A percentile compares a stretch with the other conserved stretches of the same genome.
phyloP scores from a whole-genome alignment of 23 tunicate genomes.

The Ciona savignyi region DNA sequence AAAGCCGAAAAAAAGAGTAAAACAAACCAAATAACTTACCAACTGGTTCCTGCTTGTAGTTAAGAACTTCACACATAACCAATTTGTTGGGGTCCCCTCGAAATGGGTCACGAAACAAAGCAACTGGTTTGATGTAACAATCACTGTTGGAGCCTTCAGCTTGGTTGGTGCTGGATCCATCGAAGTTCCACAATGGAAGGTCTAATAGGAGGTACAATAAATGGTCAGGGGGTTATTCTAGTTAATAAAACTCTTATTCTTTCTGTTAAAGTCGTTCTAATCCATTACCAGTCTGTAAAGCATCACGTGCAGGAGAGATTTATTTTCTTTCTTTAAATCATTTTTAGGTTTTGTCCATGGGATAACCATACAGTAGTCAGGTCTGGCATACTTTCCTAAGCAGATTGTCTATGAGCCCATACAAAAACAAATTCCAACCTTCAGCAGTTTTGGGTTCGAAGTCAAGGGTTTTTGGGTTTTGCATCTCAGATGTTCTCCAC shows the following conservation, averaged over 20 bases:
- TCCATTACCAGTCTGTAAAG: no score
- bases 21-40: conserved; percentile 31
- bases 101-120: conserved; percentile 95
- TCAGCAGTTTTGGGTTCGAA: conserved; percentile 59
- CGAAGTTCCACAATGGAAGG: conserved; percentile 94
- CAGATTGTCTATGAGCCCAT: no score
- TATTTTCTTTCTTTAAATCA: no score
- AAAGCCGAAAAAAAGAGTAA: neutral
- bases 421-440: conserved; percentile 23
- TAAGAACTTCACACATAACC: conserved; percentile 95
- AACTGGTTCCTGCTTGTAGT: conserved; percentile 89
- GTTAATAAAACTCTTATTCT: no score
- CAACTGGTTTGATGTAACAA: conserved; percentile 94
- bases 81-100: conserved; percentile 95
- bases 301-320: no score
- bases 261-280: no score
- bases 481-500: conserved; percentile 84
- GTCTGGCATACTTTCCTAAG: no score
- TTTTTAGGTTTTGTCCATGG: no score
- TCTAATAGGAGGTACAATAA: conserved; percentile 23
- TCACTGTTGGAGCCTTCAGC: conserved; percentile 98
- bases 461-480: conserved; percentile 87
- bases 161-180: conserved; percentile 96
- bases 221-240: no score
- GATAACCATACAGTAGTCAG: no score